Evolutionary conservation across 2,113 vertebrate species (phyloP), one percentile per base, ranked within the genome.

Genomic region (Dicaeum eximium): DNA sequence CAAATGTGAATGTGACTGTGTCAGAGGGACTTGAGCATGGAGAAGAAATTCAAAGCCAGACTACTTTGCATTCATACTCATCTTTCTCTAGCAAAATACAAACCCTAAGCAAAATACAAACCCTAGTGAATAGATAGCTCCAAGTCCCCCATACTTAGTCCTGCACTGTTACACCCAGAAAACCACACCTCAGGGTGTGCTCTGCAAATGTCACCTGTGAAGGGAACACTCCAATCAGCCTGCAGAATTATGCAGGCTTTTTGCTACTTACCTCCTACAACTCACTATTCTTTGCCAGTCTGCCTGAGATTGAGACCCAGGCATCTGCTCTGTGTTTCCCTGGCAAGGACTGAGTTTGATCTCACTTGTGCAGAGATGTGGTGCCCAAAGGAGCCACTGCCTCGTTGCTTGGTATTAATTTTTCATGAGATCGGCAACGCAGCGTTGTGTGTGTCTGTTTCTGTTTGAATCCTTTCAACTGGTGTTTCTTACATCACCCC

Each of bases 341-440:
- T 4, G 3, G 7, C 33, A 35, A 81, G 28, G 42, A 80, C 30
- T 11, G 24, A 47, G 54, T 83, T 20, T 66, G 54, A n/a, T 50
- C 35, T 80, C 71, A 8, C 10, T 58, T 66, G 18, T 69, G 33
- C 23, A 66, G 45, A 69, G 50, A 35, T 33, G 25, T 40, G 35
- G 10, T 62, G 30, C 31, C 4, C 48, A 54, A 80, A 62, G 24
- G 13, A 90, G 10, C 18, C 35, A 16, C 33, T 86, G 19, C 42
- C 30, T 70, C 2, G 0, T 37, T 80, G 15, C 7, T 58, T 45
- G 38, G 22, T 62, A n/a, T 45, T 73, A 31, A 65, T 56, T 57
- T 85, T 78, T 62, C 3, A 2, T 38, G 56, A 53, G 24, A 44
- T 45, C 0, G 0, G 56, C 25, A 33, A 27, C 1, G 5, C 20